A percentile compares a stretch with the other conserved stretches of the same genome.
These are phyloP conservation scores for Urocitellus parryii DNA, from an alignment of 2,113 vertebrate species.

Conservation along the genomic window DNA sequence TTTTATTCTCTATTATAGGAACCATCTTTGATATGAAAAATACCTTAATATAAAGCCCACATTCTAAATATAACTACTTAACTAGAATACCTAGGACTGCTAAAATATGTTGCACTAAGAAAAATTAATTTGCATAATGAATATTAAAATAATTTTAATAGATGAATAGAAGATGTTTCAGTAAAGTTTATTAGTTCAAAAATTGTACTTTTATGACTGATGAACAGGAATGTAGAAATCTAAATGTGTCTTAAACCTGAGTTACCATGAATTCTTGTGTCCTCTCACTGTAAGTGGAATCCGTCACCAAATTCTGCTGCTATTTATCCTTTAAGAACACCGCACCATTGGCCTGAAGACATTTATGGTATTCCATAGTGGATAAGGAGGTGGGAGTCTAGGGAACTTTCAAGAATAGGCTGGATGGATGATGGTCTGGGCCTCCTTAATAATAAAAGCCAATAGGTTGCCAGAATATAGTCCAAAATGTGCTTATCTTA, in stretches of 20 bases:
- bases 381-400: not conserved
- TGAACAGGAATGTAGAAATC: not conserved
- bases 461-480: not conserved
- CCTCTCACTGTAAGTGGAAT: not conserved
- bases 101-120: not conserved
- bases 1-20: not conserved
- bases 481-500: not conserved
- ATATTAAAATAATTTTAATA: slow-evolving; percentile 2
- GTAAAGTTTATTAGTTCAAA: not conserved
- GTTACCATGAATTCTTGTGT: not conserved
- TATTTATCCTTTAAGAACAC: not conserved
- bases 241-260: not conserved
- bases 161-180: slow-evolving; percentile 1
- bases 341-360: not conserved
- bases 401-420: not conserved
- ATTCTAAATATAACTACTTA: not conserved
- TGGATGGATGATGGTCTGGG: not conserved
- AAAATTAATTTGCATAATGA: not conserved
- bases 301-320: not conserved
- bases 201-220: not conserved
- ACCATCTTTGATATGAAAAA: not conserved
- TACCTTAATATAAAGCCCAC: not conserved
- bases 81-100: not conserved
- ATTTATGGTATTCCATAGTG: not conserved
- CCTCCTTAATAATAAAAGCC: not conserved